Percentiles rank a stretch among this genome's conserved stretches.
Evolutionary conservation across 1,140 invertebrate genomes (phyloP).

Genomic region (Drosophila nikananu): DNA sequence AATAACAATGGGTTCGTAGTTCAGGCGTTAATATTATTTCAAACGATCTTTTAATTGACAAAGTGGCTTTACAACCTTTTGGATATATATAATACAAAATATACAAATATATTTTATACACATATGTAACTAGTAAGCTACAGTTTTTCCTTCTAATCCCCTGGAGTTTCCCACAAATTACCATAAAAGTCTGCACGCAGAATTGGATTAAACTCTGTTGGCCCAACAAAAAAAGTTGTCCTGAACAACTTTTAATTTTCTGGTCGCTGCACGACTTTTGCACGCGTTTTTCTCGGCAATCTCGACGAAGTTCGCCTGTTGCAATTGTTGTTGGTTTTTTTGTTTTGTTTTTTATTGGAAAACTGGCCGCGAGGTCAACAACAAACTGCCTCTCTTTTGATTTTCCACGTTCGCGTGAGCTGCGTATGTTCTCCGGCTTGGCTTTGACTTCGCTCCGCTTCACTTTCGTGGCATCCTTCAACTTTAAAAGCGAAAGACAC

Average conservation of each 20-base stretch:
- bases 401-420: slow-evolving; percentile 65
- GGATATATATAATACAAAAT: background rate
- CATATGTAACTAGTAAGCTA: background rate
- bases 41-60: background rate
- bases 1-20: background rate
- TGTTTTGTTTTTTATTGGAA: slow-evolving; percentile 53
- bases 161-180: slow-evolving; percentile 18
- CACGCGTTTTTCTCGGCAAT: slow-evolving; percentile 68
- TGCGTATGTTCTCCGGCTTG: slow-evolving; percentile 56
- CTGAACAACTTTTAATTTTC: slow-evolving; percentile 60
- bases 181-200: slow-evolving; percentile 17
- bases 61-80: background rate
- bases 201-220: slow-evolving; percentile 19
- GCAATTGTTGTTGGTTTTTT: slow-evolving; percentile 14
- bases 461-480: slow-evolving; percentile 78
- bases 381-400: slow-evolving; percentile 68
- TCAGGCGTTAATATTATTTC: background rate
- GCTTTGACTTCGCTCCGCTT: slow-evolving; percentile 37
- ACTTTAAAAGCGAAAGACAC: slow-evolving; percentile 67
- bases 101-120: background rate
- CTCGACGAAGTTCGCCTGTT: slow-evolving; percentile 55
- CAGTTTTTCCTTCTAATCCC: background rate
- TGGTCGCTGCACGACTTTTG: slow-evolving; percentile 68
- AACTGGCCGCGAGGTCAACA: slow-evolving; percentile 78
- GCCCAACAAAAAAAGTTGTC: slow-evolving; percentile 52